Conservation (phyloP, 2,888 invertebrate genomes). For the Melanotus villosus region DNA sequence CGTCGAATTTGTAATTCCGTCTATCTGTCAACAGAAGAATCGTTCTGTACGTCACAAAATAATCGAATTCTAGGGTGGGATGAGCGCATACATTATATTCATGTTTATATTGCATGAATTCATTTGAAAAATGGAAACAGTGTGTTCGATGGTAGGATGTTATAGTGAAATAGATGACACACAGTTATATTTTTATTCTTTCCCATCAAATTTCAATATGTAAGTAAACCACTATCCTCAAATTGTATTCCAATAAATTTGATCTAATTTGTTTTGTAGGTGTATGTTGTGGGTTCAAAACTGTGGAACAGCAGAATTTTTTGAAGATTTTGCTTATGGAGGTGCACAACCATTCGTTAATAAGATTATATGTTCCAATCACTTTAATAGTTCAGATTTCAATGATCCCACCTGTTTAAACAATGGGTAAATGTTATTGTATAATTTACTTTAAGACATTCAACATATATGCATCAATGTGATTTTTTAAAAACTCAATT, state of each 20-base stretch:
- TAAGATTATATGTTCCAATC: conserved; percentile 32
- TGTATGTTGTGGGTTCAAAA: conserved; percentile 42
- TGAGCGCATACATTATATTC: neutral
- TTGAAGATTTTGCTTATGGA: conserved; percentile 43
- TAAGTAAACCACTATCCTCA: too few relatives aligned
- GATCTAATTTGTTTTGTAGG: conserved; percentile 25
- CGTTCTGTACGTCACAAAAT: conserved; percentile 14
- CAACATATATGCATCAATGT: neutral
- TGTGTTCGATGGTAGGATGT: conserved; percentile 32
- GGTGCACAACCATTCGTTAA: conserved; percentile 37
- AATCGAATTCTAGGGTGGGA: neutral
- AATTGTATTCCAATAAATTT: too few relatives aligned
- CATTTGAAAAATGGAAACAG: conserved; percentile 25
- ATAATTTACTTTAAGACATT: neutral
- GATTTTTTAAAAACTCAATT: too few relatives aligned
- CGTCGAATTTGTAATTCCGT: conserved; percentile 28
- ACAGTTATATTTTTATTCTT: conserved; percentile 18
- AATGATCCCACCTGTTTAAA: conserved; percentile 14
- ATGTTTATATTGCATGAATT: neutral
- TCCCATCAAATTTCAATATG: conserved; percentile 29
- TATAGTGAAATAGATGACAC: neutral
- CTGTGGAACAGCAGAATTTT: conserved; percentile 32
- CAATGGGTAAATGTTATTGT: conserved; percentile 24
- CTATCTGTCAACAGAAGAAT: conserved; percentile 32
- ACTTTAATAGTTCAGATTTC: conserved; percentile 35